phyloP scores from a whole-genome alignment of 2,888 invertebrate genomes.

The Chrysomela aeneicollis region DNA sequence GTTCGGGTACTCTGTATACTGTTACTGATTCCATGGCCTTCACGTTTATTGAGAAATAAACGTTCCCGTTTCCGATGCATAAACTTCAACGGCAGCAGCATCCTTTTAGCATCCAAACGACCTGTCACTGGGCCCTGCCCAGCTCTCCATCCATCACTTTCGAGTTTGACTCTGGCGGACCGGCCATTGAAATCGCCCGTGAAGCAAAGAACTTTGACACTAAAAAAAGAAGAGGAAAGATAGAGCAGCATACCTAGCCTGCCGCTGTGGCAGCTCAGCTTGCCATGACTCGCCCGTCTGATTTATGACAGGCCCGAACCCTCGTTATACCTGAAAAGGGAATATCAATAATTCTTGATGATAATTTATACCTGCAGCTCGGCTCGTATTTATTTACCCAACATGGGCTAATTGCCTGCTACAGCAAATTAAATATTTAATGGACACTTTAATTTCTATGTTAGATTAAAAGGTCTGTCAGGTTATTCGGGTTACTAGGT shows the following conservation, averaged over 20 bases:
- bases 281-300: slow-evolving; percentile 40
- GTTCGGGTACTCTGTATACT: no score
- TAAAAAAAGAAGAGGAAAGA: slow-evolving; percentile 13
- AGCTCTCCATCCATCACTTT: slow-evolving; percentile 24
- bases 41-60: not conserved
- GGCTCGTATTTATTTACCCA: slow-evolving; percentile 56
- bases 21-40: no score
- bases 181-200: slow-evolving; percentile 1
- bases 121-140: slow-evolving; percentile 18
- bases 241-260: slow-evolving; percentile 36
- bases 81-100: not conserved
- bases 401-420: slow-evolving; percentile 54
- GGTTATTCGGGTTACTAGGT: not conserved
- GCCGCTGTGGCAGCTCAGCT: slow-evolving; percentile 45
- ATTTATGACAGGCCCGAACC: slow-evolving; percentile 44
- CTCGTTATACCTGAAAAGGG: slow-evolving; percentile 53
- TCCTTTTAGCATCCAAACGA: slow-evolving; percentile 6
- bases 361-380: slow-evolving; percentile 54
- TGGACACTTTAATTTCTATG: slow-evolving; percentile 36
- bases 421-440: slow-evolving; percentile 53
- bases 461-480: slow-evolving; percentile 23
- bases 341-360: slow-evolving; percentile 54
- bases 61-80: not conserved
- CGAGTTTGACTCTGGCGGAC: slow-evolving; percentile 12
- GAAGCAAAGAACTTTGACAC: not conserved